phyloP scores from a whole-genome alignment of 1,140 invertebrate species.

The Pectinophora gossypiella region DNA sequence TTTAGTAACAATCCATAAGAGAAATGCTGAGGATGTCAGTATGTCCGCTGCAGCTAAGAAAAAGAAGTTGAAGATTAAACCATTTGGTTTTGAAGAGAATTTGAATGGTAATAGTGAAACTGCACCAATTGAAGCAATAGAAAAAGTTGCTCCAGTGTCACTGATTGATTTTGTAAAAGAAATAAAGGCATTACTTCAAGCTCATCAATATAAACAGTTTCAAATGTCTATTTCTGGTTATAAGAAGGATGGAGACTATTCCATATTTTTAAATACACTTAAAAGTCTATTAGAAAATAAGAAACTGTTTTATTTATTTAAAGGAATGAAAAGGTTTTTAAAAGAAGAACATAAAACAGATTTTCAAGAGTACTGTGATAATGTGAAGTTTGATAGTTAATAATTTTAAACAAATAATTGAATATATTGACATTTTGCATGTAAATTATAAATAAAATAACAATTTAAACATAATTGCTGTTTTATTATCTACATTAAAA shows the following conservation, averaged over 20 bases:
- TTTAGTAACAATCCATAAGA: conserved; percentile 55
- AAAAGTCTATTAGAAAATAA: conserved; percentile 72
- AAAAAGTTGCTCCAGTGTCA: conserved; percentile 57
- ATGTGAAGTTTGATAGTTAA: conserved; percentile 38
- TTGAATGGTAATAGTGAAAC: conserved; percentile 21
- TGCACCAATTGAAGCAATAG: conserved; percentile 29
- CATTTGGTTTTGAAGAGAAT: conserved; percentile 66
- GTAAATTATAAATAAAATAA: conserved; percentile 10
- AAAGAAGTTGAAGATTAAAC: conserved; percentile 76
- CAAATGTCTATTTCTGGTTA: conserved; percentile 77
- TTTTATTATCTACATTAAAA: conserved; percentile 22
- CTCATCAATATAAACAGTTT: conserved; percentile 77
- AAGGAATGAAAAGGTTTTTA: conserved; percentile 78
- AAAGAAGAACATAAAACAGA: conserved; percentile 74
- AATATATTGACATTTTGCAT: not conserved
- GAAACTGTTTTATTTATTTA: conserved; percentile 77
- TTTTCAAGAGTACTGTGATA: conserved; percentile 76
- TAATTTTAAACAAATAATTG: not conserved
- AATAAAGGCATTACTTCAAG: conserved; percentile 72
- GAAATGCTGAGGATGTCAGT: conserved; percentile 41
- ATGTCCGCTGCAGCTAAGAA: conserved; percentile 49
- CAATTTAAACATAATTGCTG: conserved; percentile 10
- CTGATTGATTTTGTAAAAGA: conserved; percentile 74
- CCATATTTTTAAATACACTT: conserved; percentile 70
- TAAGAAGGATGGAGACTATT: conserved; percentile 74